Base-by-base conservation (phyloP, 1,140 invertebrate species). In the Pogonus chalceus region DNA sequence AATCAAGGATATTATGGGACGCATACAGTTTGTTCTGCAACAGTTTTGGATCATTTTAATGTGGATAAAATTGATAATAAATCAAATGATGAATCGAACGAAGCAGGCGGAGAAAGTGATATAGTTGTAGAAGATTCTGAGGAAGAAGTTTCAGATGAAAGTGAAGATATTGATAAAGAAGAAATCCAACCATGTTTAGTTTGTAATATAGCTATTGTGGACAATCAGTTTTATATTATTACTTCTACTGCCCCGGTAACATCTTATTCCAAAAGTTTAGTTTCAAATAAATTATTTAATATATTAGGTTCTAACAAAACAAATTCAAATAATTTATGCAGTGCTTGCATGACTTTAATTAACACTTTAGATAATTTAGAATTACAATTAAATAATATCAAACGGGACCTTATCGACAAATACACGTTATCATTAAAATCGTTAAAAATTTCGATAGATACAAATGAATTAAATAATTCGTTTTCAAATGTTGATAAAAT, bases 91-190 rank as follows among this genome's bases (percentile, higher is more conserved):
- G 57, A 65, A 53, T 53, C 58, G 37, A 60, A 51, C 14, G 61
- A 64, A 50, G 60, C 54, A 26, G 62, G 62, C 52, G 65, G 61
- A 35, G 65, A 65, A 39, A 68, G 66, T 60, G 66, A 68, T 52
- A 68, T 68, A 23, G 57, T 68, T 23, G 66, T 68, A 9, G 66
- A 68, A 60, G 66, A 68, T 53, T 64, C 64, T 0, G 64, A 65
- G 57, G 63, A 62, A 3, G 62, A 64, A 48, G 35, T 56, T 22
- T 37, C 56, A 18, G 59, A 61, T 10, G 55, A 53, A 35, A 58
- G 59, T 51, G 65, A 67, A 43, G 54, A 65, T 39, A 24, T 52
- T 35, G 56, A 58, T 20, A 57, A 52, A 55, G 26, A 53, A 23
- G 24, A 49, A 26, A 46, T 26, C n/a, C 56, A 53, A 20, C 37